Conservation (phyloP, 2,888 invertebrate species). For the Eupeodes latifasciatus region DNA sequence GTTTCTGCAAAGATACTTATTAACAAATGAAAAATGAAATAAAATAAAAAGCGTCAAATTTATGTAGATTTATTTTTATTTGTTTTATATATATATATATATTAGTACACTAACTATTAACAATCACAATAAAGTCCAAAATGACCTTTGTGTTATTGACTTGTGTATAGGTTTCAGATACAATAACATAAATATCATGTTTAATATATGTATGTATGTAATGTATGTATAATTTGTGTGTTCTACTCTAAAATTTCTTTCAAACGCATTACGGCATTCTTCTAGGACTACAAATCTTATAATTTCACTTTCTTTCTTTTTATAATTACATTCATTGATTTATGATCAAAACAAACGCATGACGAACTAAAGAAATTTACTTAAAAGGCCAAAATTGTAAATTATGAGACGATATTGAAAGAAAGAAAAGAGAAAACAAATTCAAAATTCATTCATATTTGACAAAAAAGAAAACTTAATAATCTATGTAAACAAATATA, state of each 20-base stretch:
- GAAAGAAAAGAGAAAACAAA: neutral
- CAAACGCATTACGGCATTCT: slow-evolving; percentile 24
- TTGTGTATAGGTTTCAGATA: slow-evolving; percentile 50
- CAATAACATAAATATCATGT: slow-evolving; percentile 56
- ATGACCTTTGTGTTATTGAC: slow-evolving; percentile 60
- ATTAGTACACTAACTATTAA: slow-evolving; percentile 47
- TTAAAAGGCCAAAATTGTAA: slow-evolving; percentile 7
- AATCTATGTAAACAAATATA: slow-evolving; percentile 17
- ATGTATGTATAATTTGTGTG: slow-evolving; percentile 34
- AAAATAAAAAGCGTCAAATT: neutral
- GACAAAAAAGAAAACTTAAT: neutral
- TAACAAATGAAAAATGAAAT: neutral
- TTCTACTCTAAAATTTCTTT: slow-evolving; percentile 52
- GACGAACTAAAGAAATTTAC: slow-evolving; percentile 22
- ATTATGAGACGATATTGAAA: neutral
- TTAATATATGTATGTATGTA: slow-evolving; percentile 27
- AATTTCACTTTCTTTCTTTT: slow-evolving; percentile 49
- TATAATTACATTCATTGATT: neutral
- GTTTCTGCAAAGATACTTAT: too few relatives aligned
- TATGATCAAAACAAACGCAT: neutral
- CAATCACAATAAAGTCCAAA: slow-evolving; percentile 45
- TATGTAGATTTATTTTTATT: neutral
- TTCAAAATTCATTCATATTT: neutral
- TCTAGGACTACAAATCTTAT: slow-evolving; percentile 32
- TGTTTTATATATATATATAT: slow-evolving; percentile 20